Evolutionary conservation across 2,888 invertebrate genomes (phyloP).

Genomic region (Mimas tiliae): DNA sequence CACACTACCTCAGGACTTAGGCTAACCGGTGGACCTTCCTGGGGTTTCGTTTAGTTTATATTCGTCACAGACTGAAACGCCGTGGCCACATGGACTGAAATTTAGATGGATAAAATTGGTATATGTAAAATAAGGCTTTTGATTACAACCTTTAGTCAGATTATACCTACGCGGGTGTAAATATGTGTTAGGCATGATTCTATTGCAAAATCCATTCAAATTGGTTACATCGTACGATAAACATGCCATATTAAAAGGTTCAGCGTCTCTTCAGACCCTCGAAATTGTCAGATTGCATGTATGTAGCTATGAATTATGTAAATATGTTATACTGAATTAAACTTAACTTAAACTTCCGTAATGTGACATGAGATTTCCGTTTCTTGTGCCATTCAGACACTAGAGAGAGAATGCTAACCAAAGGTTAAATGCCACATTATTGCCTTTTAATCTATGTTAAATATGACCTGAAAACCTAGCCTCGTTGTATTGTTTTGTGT

Average conservation of each 20-base stretch:
- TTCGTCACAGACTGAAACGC: conserved; percentile 14
- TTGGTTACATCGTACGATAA: background rate
- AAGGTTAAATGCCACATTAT: conserved; percentile 23
- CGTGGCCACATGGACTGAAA: background rate
- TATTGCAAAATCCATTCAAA: background rate
- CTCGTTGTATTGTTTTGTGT: conserved; percentile 6
- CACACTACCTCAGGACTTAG: conserved; percentile 76
- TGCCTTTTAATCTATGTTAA: conserved; percentile 16
- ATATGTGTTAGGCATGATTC: background rate
- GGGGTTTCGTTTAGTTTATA: conserved; percentile 3
- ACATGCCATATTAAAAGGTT: background rate
- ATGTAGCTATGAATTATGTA: background rate
- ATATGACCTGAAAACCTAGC: conserved; percentile 16
- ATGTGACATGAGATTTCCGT: conserved; percentile 24
- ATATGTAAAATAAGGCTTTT: background rate
- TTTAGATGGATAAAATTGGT: background rate
- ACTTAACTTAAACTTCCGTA: conserved; percentile 13
- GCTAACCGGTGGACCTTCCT: background rate
- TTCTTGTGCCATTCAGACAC: conserved; percentile 35
- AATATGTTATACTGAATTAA: background rate
- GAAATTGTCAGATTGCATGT: background rate
- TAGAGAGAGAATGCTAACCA: background rate
- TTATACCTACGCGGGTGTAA: background rate
- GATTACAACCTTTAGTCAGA: background rate
- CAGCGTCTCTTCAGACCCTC: too few species aligned